Evolutionary conservation across 2,113 vertebrate genomes (phyloP), one percentile per base, ranked within the genome.

Genomic region (Panthera uncia): DNA sequence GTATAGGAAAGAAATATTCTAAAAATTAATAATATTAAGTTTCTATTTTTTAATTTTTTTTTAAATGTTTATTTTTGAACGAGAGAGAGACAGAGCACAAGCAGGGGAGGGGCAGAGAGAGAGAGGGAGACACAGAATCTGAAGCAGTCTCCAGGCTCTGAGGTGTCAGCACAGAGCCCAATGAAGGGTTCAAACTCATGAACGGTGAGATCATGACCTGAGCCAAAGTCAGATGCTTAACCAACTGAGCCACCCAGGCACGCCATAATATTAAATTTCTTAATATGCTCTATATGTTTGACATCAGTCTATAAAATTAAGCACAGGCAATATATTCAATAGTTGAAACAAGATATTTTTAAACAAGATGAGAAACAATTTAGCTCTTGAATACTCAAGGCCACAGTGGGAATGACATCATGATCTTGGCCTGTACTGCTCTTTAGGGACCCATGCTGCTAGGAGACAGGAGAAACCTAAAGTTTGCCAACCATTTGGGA

Each of bases 381-480:
- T 41, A 85, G 38, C 16, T 11, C 52, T 81, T 80, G 21, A 57
- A 69, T 45, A 48, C 45, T 90, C n/a, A 68, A 55, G 29, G 36
- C 73, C 96, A 55, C 78, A 84, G 68, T 92, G 91, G 57, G 79
- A 93, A 93, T 91, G 69, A 91, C 55, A 18, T 79, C 83, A 96
- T n/a, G 52, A 94, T 95, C 50, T 93, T 33, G 15, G 48, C 48
- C 27, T 1, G 29, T 57, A 16, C 13, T 81, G 10, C 79, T 96
- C 68, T 91, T 74, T 38, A 87, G 89, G 93, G 87, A 97, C 68
- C 1, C 0, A 14, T 23, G 65, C 65, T 97, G 83, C 93, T 96
- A 95, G 10, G 23, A 98, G 95, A 97, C 83, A 10, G 25, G 80
- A 87, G 12, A 93, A 98, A 78, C 68, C 79, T 3, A 18, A 66